phyloP scores from a whole-genome alignment of 2,797 vertebrate species.

The Tokudaia tokunoshimensis region DNA sequence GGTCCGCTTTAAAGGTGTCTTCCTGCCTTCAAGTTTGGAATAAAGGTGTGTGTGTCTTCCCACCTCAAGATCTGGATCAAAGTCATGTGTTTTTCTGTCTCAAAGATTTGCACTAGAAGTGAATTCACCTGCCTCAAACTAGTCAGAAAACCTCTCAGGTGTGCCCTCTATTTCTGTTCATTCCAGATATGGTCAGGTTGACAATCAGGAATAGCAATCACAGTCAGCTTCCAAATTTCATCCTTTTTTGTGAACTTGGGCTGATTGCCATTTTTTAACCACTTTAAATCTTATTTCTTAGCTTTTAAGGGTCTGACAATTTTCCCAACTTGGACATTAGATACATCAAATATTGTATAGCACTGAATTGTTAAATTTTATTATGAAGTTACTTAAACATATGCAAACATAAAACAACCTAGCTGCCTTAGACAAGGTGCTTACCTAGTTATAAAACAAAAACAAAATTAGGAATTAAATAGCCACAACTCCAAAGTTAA shows the following conservation, averaged over 20 bases:
- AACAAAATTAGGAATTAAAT: conserved; percentile 37
- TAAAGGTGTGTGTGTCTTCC: background rate
- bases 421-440: conserved; percentile 44
- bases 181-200: background rate
- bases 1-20: background rate
- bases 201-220: background rate
- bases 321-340: background rate
- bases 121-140: background rate
- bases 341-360: conserved; percentile 16
- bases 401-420: conserved; percentile 28
- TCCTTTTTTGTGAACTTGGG: background rate
- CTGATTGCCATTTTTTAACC: background rate
- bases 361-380: conserved; percentile 55
- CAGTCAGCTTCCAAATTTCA: background rate
- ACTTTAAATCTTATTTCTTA: background rate
- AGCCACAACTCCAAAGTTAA: conserved; percentile 23
- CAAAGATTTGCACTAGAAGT: background rate
- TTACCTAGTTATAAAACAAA: conserved; percentile 27
- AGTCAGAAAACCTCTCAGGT: background rate
- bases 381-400: conserved; percentile 13
- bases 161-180: background rate
- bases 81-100: background rate
- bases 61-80: background rate
- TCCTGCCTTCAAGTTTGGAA: background rate
- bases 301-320: conserved; percentile 41